Evolutionary conservation across 2,113 vertebrate genomes (phyloP), one percentile per base, ranked within the genome.

Genomic region (Dicaeum eximium): DNA sequence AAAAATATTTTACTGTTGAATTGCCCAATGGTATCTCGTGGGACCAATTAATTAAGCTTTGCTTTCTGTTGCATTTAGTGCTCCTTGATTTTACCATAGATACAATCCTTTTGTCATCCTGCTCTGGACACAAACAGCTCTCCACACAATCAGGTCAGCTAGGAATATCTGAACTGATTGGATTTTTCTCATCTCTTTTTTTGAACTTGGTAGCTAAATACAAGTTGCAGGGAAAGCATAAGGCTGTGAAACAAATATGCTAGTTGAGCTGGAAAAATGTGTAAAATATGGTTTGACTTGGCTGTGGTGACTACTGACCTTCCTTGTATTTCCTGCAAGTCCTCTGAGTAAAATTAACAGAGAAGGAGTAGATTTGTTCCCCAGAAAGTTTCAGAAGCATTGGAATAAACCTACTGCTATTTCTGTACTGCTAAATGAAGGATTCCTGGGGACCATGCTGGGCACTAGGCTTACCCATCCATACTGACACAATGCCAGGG

Each of bases 1-100:
- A 94, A 88, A 86, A 88, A 83, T 83, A 73, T 73, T 92, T 94
- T 73, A 58, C 31, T 72, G 23, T 67, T 80, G 38, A 51, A 48
- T 90, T 92, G 11, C 27, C 66, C 67, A 58, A 2, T 74, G 56
- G 7, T 71, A 62, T 69, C 30, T 82, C 73, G 58, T 0, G 1
- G 38, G 58, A 73, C 64, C 67, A 91, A 80, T 77, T 94, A 86
- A 91, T 86, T 83, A 86, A 84, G 16, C 33, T 67, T 77, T 78
- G 37, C 38, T 90, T 94, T 77, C 58, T 83, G 45, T 70, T 86
- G 17, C 33, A 45, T 85, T 94, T 88, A 57, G 33, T 58, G 30
- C 27, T 90, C 60, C 70, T 37, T 78, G 75, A 64, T 94, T 95
- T 95, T 73, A 51, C 35, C 33, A 51, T 40, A 86, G 60, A 40